Conservation (phyloP, 2,113 vertebrate species). For the Podiceps cristatus region DNA sequence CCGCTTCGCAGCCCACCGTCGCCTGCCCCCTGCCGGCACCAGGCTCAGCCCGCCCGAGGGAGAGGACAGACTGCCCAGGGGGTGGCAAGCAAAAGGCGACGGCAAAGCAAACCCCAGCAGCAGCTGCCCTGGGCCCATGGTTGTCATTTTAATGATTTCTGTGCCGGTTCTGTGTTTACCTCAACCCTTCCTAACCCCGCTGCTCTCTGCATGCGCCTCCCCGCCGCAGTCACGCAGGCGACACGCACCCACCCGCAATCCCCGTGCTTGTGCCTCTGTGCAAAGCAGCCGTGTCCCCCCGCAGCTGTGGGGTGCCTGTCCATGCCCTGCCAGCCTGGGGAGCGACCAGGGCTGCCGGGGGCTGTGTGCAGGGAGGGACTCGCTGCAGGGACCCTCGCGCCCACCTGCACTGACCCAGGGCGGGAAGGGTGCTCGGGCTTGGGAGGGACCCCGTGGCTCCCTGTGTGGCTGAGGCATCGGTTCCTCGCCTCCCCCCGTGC, state of each 20-base stretch:
- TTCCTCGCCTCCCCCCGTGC: fast-evolving
- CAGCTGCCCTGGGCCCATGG: neutral
- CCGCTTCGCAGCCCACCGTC: neutral
- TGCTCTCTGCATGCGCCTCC: neutral
- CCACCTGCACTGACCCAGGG: neutral
- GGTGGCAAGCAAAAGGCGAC: neutral
- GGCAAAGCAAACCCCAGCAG: neutral
- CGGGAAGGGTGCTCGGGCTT: neutral
- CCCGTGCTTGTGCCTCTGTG: neutral
- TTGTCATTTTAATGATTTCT: neutral
- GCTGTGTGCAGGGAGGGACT: neutral
- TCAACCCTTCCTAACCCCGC: neutral
- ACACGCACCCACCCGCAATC: neutral
- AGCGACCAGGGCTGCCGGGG: fast-evolving
- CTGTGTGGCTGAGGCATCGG: fast-evolving
- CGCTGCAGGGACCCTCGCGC: neutral
- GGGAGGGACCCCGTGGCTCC: neutral
- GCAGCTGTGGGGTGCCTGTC: neutral
- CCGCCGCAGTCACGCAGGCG: neutral
- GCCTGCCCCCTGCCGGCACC: fast-evolving
- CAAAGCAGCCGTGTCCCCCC: neutral
- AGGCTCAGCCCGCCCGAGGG: neutral
- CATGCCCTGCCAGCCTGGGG: neutral
- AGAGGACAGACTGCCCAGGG: neutral
- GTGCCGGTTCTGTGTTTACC: neutral